Conservation (phyloP, 2,797 vertebrate species). For the Leptodactylus fallax region DNA sequence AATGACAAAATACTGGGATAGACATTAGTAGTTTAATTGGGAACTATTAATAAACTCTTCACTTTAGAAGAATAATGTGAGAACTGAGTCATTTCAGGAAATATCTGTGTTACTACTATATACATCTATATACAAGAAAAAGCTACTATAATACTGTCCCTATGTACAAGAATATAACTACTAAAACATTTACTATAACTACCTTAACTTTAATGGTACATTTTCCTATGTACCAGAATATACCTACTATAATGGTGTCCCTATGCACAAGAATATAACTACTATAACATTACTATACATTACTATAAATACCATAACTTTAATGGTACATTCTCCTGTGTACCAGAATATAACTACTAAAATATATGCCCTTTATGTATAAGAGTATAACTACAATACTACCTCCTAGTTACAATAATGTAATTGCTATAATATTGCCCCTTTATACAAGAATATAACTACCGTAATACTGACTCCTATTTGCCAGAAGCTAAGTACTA, state of each 20-base stretch:
- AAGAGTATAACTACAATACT: not conserved
- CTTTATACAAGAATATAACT: not conserved
- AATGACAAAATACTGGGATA: not conserved
- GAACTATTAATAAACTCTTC: not conserved
- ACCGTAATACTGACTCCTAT: too few species aligned
- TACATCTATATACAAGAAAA: too few species aligned
- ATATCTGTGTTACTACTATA: not conserved
- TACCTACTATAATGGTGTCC: too few species aligned
- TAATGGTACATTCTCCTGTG: too few species aligned
- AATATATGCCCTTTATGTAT: not conserved
- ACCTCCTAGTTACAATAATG: too few species aligned
- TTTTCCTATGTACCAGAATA: not conserved
- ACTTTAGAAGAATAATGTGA: not conserved
- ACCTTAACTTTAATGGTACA: too few species aligned
- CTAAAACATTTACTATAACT: too few species aligned
- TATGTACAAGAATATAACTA: not conserved
- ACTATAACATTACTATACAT: too few species aligned
- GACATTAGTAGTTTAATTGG: not conserved
- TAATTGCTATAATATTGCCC: not conserved
- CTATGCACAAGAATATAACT: too few species aligned
- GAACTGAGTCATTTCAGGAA: not conserved
- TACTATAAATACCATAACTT: too few species aligned
- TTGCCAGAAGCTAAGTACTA: too few species aligned
- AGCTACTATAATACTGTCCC: not conserved
- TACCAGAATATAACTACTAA: not conserved